Percentiles rank a stretch among this genome's conserved stretches.
These are phyloP conservation scores for Gastrophysa polygoni DNA, from an alignment of 2,888 invertebrate species.

Conservation along the genomic window DNA sequence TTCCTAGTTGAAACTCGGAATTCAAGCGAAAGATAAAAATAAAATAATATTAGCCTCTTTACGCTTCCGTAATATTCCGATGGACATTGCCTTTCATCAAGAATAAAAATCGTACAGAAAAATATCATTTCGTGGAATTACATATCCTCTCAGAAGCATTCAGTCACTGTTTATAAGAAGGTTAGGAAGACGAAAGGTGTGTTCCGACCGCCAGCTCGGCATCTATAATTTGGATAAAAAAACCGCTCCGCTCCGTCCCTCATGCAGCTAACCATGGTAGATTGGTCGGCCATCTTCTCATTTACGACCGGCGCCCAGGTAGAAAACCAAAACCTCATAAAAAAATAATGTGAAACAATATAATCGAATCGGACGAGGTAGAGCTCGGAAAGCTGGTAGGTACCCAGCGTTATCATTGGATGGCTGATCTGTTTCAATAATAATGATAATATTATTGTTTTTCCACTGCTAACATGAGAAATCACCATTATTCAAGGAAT, in stretches of 20 bases:
- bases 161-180: conserved; percentile 43
- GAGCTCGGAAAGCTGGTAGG: neutral
- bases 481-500: no score
- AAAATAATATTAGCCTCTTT: no score
- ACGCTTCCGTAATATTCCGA: no score
- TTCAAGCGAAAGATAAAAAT: no score
- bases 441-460: no score
- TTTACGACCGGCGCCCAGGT: conserved; percentile 37
- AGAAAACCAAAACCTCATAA: conserved; percentile 33
- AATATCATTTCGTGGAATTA: conserved; percentile 40
- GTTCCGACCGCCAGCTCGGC: conserved; percentile 28
- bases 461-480: no score
- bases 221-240: conserved; percentile 44
- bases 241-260: conserved; percentile 43
- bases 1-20: no score
- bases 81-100: no score
- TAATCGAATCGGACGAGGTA: neutral
- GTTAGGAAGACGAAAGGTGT: conserved; percentile 35
- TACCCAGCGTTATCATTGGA: no score
- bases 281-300: conserved; percentile 24
- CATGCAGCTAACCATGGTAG: conserved; percentile 26
- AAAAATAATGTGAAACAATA: conserved; percentile 34
- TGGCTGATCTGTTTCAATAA: no score
- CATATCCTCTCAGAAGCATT: conserved; percentile 38
- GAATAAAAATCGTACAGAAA: no score